Evolutionary conservation across 2,888 invertebrate species (phyloP).

Genomic region (Phyllotreta striolata): DNA sequence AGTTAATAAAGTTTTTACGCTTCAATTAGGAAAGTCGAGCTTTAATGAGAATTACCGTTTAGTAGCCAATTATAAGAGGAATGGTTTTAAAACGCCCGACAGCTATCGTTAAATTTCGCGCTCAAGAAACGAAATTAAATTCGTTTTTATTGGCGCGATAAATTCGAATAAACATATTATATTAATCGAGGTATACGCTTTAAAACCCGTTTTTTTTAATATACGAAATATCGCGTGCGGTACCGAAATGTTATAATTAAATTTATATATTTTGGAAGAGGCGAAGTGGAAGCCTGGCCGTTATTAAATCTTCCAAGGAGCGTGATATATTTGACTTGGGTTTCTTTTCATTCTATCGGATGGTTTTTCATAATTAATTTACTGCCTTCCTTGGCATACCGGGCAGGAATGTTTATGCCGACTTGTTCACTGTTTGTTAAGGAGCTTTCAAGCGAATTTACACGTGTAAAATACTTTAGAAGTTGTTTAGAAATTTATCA

Average conservation of each 20-base stretch:
- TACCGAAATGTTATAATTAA: constrained; percentile 13
- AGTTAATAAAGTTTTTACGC: constrained; percentile 15
- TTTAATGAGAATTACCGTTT: constrained; percentile 7
- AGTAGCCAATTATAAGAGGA: not conserved
- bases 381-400: constrained; percentile 1
- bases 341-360: constrained; percentile 8
- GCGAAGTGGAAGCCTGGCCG: not conserved
- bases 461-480: too few relatives aligned
- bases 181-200: too few relatives aligned
- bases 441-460: too few relatives aligned
- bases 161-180: too few relatives aligned
- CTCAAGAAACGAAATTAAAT: too few relatives aligned
- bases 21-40: constrained; percentile 5
- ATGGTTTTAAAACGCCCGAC: too few relatives aligned
- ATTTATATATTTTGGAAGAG: constrained; percentile 9
- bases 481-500: too few relatives aligned
- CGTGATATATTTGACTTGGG: constrained; percentile 9
- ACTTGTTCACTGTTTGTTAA: too few relatives aligned
- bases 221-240: constrained; percentile 6
- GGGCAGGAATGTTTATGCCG: not conserved
- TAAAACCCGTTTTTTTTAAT: too few relatives aligned
- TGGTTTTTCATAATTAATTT: constrained; percentile 13
- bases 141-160: too few relatives aligned
- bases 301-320: constrained; percentile 12
- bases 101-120: too few relatives aligned